phyloP scores from a whole-genome alignment of 2,888 invertebrate genomes.

The Augochlorella aurata region DNA sequence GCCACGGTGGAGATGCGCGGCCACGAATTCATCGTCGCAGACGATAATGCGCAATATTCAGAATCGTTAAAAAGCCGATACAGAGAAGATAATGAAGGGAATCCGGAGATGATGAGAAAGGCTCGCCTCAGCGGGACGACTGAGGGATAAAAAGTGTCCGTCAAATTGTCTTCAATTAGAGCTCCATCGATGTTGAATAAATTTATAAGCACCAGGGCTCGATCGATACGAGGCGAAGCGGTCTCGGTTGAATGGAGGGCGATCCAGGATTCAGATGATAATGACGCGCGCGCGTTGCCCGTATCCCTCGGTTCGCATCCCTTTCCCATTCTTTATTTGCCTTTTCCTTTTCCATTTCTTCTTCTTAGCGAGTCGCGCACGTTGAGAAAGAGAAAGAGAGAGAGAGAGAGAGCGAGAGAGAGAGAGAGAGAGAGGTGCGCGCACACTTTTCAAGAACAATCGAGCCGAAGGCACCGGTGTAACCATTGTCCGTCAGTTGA shows the following conservation, averaged over 20 bases:
- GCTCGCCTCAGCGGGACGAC: slow-evolving; percentile 21
- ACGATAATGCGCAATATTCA: not conserved
- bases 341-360: not conserved
- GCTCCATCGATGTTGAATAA: slow-evolving; percentile 37
- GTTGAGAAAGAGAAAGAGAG: not conserved
- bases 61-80: slow-evolving; percentile 25
- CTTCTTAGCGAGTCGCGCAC: not conserved
- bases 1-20: not conserved
- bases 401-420: not conserved
- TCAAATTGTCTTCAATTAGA: slow-evolving; percentile 50
- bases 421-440: not conserved
- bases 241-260: slow-evolving; percentile 20
- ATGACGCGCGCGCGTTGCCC: slow-evolving; percentile 29
- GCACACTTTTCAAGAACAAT: slow-evolving; percentile 34
- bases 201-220: slow-evolving; percentile 35
- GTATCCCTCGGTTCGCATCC: not conserved
- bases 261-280: slow-evolving; percentile 49
- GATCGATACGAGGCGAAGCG: slow-evolving; percentile 27
- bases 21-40: not conserved
- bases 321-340: not conserved
- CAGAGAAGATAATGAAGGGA: slow-evolving; percentile 17
- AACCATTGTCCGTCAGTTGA: slow-evolving; percentile 55
- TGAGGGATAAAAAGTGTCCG: slow-evolving; percentile 38
- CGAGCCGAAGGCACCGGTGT: slow-evolving; percentile 26
- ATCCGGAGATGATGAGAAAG: not conserved